Conservation (phyloP, 2,888 invertebrate genomes). For the Amphipyra berbera region DNA sequence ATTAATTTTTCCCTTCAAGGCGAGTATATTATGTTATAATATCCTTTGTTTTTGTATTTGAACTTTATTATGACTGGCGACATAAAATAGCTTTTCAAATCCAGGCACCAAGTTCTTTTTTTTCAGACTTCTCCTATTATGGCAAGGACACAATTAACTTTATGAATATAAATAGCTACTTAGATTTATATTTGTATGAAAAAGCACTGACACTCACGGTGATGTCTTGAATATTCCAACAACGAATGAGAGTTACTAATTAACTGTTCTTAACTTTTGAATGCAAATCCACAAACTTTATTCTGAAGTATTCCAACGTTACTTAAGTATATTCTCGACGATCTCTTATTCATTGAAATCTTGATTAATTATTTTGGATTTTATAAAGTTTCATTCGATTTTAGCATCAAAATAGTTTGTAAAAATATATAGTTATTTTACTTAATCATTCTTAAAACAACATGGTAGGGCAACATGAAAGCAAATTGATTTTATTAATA, state of each 20-base stretch:
- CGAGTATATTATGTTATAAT: too few species aligned
- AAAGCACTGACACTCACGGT: slow-evolving; percentile 5
- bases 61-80: too few species aligned
- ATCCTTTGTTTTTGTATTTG: too few species aligned
- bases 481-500: slow-evolving; percentile 70
- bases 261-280: slow-evolving; percentile 33
- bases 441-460: slow-evolving; percentile 51
- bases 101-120: too few species aligned
- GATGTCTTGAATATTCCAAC: slow-evolving; percentile 26
- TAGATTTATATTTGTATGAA: slow-evolving; percentile 8
- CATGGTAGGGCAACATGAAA: slow-evolving; percentile 48
- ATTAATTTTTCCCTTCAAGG: too few species aligned
- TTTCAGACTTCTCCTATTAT: too few species aligned
- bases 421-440: slow-evolving; percentile 25
- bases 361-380: slow-evolving; percentile 17
- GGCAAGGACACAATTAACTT: too few species aligned
- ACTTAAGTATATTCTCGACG: slow-evolving; percentile 9
- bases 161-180: too few species aligned
- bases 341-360: slow-evolving; percentile 14
- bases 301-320: slow-evolving; percentile 23
- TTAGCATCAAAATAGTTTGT: not conserved
- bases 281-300: slow-evolving; percentile 32
- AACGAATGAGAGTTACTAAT: slow-evolving; percentile 23
- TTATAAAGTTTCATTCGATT: slow-evolving; percentile 22
- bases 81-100: too few species aligned